Conservation (phyloP, 2,888 invertebrate genomes). For the Volucella bombylans region DNA sequence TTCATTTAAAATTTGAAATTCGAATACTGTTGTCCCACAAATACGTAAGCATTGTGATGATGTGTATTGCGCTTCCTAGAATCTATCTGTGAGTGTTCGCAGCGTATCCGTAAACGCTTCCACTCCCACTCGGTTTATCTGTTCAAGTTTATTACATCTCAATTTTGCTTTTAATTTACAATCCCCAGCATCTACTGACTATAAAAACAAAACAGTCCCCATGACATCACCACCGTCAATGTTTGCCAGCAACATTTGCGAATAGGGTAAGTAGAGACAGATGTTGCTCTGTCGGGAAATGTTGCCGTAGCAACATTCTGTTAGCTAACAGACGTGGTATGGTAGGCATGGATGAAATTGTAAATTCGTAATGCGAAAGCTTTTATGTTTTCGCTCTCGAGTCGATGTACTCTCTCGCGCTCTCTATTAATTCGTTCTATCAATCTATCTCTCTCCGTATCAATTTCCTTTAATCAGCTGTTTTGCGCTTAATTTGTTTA, state of each 20-base stretch:
- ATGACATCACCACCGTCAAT: conserved; percentile 63
- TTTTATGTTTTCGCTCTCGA: conserved; percentile 33
- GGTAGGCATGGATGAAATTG: neutral
- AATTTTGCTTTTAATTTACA: conserved; percentile 42
- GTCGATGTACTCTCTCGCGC: conserved; percentile 10
- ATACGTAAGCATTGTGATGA: conserved; percentile 5
- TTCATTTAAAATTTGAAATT: neutral
- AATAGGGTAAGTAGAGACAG: neutral
- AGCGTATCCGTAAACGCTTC: neutral
- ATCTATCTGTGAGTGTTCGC: conserved; percentile 43
- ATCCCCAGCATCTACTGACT: conserved; percentile 24
- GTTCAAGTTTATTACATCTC: conserved; percentile 39
- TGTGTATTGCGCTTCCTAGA: conserved; percentile 48
- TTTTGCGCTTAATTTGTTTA: conserved; percentile 17
- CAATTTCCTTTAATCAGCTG: conserved; percentile 54
- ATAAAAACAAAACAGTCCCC: conserved; percentile 35
- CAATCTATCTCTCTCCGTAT: neutral
- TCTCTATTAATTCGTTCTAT: neutral
- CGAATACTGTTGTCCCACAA: neutral
- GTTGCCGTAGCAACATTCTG: conserved; percentile 50
- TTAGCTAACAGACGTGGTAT: conserved; percentile 27
- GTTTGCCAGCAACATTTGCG: neutral
- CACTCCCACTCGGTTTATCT: conserved; percentile 3
- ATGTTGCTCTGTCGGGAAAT: conserved; percentile 27
- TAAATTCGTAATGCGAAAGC: conserved; percentile 50